Conservation (phyloP, 2,888 invertebrate genomes). For the Agriopis aurantiaria region DNA sequence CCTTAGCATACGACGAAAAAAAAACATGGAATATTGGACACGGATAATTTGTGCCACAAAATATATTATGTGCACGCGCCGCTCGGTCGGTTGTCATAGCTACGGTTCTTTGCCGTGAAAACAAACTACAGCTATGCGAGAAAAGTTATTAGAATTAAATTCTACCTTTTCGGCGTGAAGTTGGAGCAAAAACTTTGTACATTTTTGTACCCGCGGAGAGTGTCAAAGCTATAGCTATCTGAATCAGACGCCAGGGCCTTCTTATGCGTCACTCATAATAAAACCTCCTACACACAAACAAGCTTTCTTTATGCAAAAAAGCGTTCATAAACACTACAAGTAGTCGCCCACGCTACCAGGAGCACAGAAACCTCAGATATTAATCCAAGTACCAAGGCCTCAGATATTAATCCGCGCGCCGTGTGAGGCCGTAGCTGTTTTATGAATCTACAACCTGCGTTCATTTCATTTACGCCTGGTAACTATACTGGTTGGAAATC, state of each 20-base stretch:
- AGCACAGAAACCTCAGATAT: constrained; percentile 42
- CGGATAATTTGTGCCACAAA: too few relatives aligned
- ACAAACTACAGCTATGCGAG: too few relatives aligned
- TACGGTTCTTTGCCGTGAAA: too few relatives aligned
- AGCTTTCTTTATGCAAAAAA: constrained; percentile 18
- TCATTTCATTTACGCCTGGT: constrained; percentile 9
- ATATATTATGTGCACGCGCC: too few relatives aligned
- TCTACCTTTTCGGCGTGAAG: too few relatives aligned
- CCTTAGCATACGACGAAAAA: too few relatives aligned
- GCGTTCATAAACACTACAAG: constrained; percentile 54
- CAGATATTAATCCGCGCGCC: constrained; percentile 75
- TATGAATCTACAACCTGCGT: constrained; percentile 67
- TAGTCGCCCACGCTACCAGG: constrained; percentile 67
- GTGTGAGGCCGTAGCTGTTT: constrained; percentile 80
- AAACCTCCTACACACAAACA: constrained; percentile 9
- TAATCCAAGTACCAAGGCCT: constrained; percentile 64
- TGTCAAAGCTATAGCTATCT: too few relatives aligned
- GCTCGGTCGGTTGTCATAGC: too few relatives aligned
- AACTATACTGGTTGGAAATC: constrained; percentile 2
- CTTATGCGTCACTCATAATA: constrained; percentile 13
- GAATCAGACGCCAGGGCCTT: neutral
- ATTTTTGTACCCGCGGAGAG: too few relatives aligned
- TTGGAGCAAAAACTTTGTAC: too few relatives aligned
- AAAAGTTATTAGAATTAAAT: too few relatives aligned
- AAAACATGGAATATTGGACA: too few relatives aligned